These are phyloP conservation scores for Hoplodrina ambigua DNA, from an alignment of 2,888 invertebrate genomes.

Conservation along the genomic window DNA sequence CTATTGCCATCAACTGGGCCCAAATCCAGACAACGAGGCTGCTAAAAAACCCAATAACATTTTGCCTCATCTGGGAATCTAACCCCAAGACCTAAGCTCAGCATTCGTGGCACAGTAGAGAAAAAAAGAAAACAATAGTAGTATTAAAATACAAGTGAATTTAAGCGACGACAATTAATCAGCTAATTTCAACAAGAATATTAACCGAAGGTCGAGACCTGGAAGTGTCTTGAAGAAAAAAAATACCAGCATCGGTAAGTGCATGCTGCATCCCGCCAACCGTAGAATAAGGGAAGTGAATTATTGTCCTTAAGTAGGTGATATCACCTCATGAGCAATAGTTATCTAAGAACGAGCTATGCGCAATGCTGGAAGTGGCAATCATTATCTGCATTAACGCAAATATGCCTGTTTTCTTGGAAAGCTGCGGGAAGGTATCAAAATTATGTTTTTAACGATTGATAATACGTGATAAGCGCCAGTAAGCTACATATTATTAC, in stretches of 20 bases:
- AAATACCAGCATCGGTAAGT: conserved; percentile 2
- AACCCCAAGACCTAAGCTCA: no score
- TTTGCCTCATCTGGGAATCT: no score
- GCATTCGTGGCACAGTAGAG: no score
- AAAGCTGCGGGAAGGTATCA: neutral
- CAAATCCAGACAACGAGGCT: no score
- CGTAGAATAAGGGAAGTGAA: conserved; percentile 45
- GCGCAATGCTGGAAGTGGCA: conserved; percentile 11
- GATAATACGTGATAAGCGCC: no score
- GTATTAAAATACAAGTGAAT: neutral
- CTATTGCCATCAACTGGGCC: no score
- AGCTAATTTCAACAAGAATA: conserved; percentile 14
- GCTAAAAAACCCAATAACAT: no score
- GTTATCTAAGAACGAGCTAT: conserved; percentile 10
- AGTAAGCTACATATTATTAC: no score
- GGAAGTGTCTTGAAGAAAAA: neutral
- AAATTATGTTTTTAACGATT: neutral
- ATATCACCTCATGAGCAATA: conserved; percentile 42
- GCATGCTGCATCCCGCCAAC: conserved; percentile 32
- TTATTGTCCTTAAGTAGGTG: conserved; percentile 52
- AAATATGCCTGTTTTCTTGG: neutral
- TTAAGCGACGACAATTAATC: conserved; percentile 16
- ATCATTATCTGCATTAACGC: neutral
- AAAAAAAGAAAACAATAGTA: neutral
- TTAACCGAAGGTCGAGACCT: conserved; percentile 8